Evolutionary conservation across 2,797 vertebrate species (phyloP), one percentile per base, ranked within the genome.

Genomic region (Clarias platycephalus): DNA sequence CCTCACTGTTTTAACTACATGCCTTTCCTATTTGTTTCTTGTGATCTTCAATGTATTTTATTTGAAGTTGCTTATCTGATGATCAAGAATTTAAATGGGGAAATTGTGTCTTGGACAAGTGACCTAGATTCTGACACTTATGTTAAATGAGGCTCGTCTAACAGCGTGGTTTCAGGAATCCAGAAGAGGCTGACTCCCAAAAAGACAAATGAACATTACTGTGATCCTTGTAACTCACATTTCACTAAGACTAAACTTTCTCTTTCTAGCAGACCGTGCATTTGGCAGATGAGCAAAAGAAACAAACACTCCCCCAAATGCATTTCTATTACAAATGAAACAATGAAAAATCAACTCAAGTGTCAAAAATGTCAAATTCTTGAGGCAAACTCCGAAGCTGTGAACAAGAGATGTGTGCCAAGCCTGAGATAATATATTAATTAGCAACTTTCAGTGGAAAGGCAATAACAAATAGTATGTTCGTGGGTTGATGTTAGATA

Each of bases 211-310:
- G 49, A 84, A 67, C 49, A 76, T 86, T 81, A 34, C 64, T 74
- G 34, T 81, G 74, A 89, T 84, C 67, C 82, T 86, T 87, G 87
- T 88, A 76, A 20, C 87, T 89, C 88, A 90, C 90, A 90, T 86
- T 86, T 80, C 44, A 83, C 85, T 87, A 86, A 85, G 72, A 84
- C 84, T 86, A 64, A 80, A 85, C 85, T 58, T 67, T 55, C 55
- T 87, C 85, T 86, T 88, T 89, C 31, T 53, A 90, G 86, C 87
- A 83, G 84, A 89, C 78, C 77, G 80, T 28, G 83, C 70, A 87
- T 83, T 70, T 81, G 86, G 57, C 72, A 67, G 88, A 88, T 87
- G 88, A 89, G 88, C 71, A 80, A 81, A 83, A 74, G 77, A 83
- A 88, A 87, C 81, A 44, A 84, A 24, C 57, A 60, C 22, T 49